Percentiles rank a stretch among this genome's conserved stretches.
Conservation (phyloP, 2,113 vertebrate species). For the Phasianus colchicus region DNA sequence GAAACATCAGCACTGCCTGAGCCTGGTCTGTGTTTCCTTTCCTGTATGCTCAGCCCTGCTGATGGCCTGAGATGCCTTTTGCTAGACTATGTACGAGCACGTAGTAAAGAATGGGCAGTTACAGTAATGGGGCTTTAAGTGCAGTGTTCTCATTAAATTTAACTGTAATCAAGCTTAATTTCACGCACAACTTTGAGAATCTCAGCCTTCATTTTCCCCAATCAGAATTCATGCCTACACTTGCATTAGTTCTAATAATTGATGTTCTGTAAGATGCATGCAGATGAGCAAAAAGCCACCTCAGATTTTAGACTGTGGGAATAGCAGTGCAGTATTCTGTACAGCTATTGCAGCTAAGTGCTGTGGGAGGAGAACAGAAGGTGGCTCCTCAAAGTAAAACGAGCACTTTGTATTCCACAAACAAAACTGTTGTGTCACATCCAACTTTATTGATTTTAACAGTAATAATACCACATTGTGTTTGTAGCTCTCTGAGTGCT, state of each 20-base stretch:
- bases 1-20: background rate
- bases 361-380: background rate
- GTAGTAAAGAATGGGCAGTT: background rate
- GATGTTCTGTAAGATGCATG: background rate
- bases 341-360: background rate
- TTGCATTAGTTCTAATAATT: background rate
- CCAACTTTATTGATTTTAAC: background rate
- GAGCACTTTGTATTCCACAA: background rate
- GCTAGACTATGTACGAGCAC: background rate
- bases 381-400: background rate
- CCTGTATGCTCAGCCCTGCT: background rate
- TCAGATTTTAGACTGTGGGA: background rate
- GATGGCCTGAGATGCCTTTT: background rate
- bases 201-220: background rate
- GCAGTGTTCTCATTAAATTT: background rate
- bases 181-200: background rate
- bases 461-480: background rate
- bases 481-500: background rate
- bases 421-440: background rate
- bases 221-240: background rate
- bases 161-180: background rate
- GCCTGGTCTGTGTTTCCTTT: background rate
- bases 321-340: background rate
- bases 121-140: background rate
- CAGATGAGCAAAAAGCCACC: background rate